Percentiles rank a stretch among this genome's conserved stretches.
These are phyloP conservation scores for Dasysyrphus tricinctus DNA, from an alignment of 2,888 invertebrate genomes.

Conservation along the genomic window DNA sequence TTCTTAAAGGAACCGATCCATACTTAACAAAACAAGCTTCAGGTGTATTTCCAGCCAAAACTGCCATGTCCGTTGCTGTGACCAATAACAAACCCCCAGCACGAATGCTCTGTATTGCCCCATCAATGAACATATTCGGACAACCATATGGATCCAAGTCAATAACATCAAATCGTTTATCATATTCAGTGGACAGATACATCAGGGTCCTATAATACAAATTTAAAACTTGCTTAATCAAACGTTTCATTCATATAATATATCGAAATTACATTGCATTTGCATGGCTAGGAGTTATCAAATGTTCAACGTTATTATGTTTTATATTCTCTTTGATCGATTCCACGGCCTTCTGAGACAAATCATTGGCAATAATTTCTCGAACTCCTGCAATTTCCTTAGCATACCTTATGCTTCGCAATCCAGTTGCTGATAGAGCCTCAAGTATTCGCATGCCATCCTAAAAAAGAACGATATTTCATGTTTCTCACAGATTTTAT, in stretches of 20 bases:
- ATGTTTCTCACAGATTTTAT: background rate
- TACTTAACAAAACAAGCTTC: conserved; percentile 98
- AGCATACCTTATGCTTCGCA: conserved; percentile 97
- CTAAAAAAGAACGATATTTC: conserved; percentile 40
- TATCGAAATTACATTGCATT: conserved; percentile 92
- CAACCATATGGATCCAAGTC: conserved; percentile 99
- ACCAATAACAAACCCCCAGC: conserved; percentile 95
- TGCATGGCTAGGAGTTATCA: conserved; percentile 90
- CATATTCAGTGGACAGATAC: conserved; percentile 89
- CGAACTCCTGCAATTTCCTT: conserved; percentile 94
- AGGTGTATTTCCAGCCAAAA: conserved; percentile 96
- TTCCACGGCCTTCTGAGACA: conserved; percentile 92
- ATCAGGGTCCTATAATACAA: conserved; percentile 89
- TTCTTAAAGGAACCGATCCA: conserved; percentile 93
- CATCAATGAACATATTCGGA: conserved; percentile 95
- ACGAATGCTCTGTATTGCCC: conserved; percentile 91
- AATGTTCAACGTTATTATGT: conserved; percentile 86
- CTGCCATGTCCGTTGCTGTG: conserved; percentile 99
- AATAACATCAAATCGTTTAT: conserved; percentile 92
- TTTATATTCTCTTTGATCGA: conserved; percentile 90
- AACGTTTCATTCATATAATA: background rate
- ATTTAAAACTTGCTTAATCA: background rate
- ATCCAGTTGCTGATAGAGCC: conserved; percentile 97
- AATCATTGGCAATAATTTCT: conserved; percentile 95
- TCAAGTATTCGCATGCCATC: conserved; percentile 88